phyloP scores from a whole-genome alignment of 2,888 invertebrate species.

The Hypselothyrea guttata region DNA sequence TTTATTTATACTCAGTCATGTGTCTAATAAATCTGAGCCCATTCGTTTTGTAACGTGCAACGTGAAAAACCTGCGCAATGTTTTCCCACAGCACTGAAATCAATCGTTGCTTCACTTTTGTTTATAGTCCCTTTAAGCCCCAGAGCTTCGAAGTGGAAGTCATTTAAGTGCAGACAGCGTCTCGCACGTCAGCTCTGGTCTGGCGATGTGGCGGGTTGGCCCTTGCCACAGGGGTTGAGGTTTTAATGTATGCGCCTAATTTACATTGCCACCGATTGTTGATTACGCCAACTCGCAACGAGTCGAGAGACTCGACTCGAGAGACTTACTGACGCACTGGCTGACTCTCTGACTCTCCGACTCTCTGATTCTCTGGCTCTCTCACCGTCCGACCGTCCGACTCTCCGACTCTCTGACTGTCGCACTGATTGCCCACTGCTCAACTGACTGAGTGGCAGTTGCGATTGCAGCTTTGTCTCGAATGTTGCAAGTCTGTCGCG shows the following conservation, averaged over 20 bases:
- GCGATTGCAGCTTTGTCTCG: conserved; percentile 65
- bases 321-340: conserved; percentile 25
- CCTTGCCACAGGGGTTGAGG: conserved; percentile 4
- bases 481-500: conserved; percentile 67
- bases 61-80: conserved; percentile 29
- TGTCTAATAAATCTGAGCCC: conserved; percentile 38
- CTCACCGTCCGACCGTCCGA: conserved; percentile 32
- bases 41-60: not conserved
- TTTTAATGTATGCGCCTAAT: conserved; percentile 64
- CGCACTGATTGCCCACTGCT: conserved; percentile 18
- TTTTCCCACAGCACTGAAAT: conserved; percentile 47
- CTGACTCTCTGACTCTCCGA: conserved; percentile 32
- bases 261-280: conserved; percentile 71
- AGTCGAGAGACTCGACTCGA: no score
- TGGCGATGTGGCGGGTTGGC: no score
- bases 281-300: conserved; percentile 46
- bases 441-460: conserved; percentile 41
- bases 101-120: conserved; percentile 43
- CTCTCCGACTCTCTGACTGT: conserved; percentile 26
- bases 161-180: conserved; percentile 72
- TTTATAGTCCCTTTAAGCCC: conserved; percentile 49
- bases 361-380: conserved; percentile 36
- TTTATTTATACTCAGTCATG: conserved; percentile 26
- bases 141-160: conserved; percentile 54
- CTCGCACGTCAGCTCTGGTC: conserved; percentile 46